phyloP scores from a whole-genome alignment of 2,888 invertebrate species.

The Metallyticus violacea region DNA sequence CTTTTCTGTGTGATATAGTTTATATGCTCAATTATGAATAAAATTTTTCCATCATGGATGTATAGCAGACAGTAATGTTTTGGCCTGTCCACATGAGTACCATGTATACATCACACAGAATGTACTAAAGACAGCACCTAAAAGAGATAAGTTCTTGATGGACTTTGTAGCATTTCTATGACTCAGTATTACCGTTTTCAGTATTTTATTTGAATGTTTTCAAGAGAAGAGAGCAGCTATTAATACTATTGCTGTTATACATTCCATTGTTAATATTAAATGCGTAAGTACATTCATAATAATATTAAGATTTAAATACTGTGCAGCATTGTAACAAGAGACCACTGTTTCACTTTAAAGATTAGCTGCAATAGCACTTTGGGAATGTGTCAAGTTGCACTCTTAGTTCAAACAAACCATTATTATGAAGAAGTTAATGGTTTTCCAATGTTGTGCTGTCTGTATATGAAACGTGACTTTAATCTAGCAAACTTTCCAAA shows the following conservation, averaged over 20 bases:
- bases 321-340: neutral
- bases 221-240: neutral
- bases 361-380: neutral
- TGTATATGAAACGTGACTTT: neutral
- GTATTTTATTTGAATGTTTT: conserved; percentile 19
- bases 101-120: neutral
- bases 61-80: neutral
- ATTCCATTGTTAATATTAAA: conserved; percentile 18
- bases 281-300: conserved; percentile 12
- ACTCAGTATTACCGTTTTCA: conserved; percentile 17
- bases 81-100: neutral
- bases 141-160: neutral
- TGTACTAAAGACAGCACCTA: neutral
- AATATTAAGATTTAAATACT: conserved; percentile 1
- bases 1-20: neutral
- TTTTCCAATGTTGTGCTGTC: neutral
- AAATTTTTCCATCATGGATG: neutral
- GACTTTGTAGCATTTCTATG: neutral
- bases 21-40: neutral
- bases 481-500: neutral
- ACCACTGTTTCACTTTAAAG: neutral
- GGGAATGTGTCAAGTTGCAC: neutral
- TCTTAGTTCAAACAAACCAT: neutral
- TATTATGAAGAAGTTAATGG: neutral
- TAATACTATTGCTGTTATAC: conserved; percentile 1